Conservation (phyloP, 1,140 invertebrate species). For the Bombus sibiricus region DNA sequence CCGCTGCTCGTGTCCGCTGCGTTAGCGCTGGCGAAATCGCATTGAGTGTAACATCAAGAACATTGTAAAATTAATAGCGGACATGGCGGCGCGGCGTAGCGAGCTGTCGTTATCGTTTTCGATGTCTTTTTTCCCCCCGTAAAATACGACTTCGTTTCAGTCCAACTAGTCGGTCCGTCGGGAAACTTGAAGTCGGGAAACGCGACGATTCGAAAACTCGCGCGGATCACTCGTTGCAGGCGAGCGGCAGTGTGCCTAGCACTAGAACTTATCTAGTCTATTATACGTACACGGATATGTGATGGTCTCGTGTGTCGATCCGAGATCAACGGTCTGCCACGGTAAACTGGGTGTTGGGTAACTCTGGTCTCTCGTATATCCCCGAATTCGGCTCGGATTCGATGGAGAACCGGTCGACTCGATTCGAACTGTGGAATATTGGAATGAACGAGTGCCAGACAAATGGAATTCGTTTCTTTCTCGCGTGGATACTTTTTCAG, state of each 20-base stretch:
- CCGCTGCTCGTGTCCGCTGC: too few relatives aligned
- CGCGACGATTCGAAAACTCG: background rate
- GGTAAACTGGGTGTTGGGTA: slow-evolving; percentile 11
- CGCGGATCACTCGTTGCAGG: too few relatives aligned
- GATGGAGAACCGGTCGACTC: background rate
- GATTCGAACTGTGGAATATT: background rate
- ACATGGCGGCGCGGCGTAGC: background rate
- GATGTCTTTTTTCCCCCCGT: too few relatives aligned
- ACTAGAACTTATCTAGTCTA: slow-evolving; percentile 68
- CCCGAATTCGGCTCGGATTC: background rate
- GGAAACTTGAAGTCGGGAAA: background rate
- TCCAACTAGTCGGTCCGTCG: background rate
- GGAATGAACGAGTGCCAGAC: slow-evolving; percentile 6
- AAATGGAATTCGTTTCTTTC: slow-evolving; percentile 22
- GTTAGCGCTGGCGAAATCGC: background rate
- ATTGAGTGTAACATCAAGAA: too few relatives aligned
- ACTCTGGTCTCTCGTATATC: background rate
- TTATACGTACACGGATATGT: slow-evolving; percentile 69
- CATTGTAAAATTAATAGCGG: background rate
- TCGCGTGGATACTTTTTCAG: background rate
- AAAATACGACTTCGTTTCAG: background rate
- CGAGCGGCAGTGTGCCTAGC: slow-evolving; percentile 22
- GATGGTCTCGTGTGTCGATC: slow-evolving; percentile 54
- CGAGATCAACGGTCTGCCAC: slow-evolving; percentile 53
- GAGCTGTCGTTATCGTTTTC: background rate